A percentile compares a stretch with the other conserved stretches of the same genome.
These are phyloP conservation scores for Steromphala cineraria DNA, from an alignment of 2,888 invertebrate genomes.

Conservation along the genomic window DNA sequence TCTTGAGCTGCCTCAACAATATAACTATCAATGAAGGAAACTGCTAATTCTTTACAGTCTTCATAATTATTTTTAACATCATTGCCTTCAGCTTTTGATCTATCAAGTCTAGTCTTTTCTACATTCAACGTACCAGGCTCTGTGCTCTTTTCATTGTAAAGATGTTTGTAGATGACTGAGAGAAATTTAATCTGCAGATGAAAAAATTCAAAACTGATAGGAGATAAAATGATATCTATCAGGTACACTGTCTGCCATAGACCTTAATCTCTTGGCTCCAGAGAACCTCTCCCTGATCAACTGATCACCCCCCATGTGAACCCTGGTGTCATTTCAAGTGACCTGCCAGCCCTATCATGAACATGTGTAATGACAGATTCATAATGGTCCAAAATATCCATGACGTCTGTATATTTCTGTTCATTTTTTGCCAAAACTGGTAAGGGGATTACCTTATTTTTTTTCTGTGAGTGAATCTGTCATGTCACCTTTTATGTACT, in stretches of 20 bases:
- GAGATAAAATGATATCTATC: constrained; percentile 21
- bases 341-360: not conserved
- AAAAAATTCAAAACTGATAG: constrained; percentile 32
- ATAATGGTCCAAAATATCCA: constrained; percentile 9
- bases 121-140: constrained; percentile 30
- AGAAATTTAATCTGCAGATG: constrained; percentile 35
- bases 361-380: not conserved
- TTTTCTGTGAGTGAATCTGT: not conserved
- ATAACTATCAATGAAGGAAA: constrained; percentile 23
- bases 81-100: constrained; percentile 16
- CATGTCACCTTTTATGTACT: not conserved
- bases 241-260: not conserved
- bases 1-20: constrained; percentile 25
- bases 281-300: too few species aligned
- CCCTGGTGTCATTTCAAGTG: not conserved
- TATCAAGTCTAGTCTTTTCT: constrained; percentile 14
- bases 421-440: constrained; percentile 28
- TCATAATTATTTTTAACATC: constrained; percentile 26
- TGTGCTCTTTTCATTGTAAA: constrained; percentile 24
- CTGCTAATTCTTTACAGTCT: too few species aligned
- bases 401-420: constrained; percentile 33
- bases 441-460: constrained; percentile 21
- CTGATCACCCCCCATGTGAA: constrained; percentile 44
- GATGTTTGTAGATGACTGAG: constrained; percentile 13
- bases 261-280: constrained; percentile 21